phyloP scores from a whole-genome alignment of 30 jellyfish, hydroid and myxozoan genomes.

The Haliclystus octoradiatus region DNA sequence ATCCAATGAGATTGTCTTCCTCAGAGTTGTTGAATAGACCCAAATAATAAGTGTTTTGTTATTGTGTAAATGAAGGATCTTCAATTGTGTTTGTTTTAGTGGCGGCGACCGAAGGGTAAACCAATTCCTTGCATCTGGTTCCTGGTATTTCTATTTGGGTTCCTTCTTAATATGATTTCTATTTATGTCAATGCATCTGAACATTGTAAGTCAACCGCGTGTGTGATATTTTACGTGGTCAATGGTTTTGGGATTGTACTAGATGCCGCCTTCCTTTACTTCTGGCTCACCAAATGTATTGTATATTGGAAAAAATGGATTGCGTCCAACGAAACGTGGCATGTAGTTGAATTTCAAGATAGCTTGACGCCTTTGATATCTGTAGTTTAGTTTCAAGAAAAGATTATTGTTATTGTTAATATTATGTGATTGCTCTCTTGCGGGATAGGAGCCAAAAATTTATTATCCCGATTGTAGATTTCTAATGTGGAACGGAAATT shows the following conservation, averaged over 20 bases:
- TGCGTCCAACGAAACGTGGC: constrained; percentile 90
- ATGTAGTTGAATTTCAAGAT: background rate
- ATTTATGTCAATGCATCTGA: constrained; percentile 90
- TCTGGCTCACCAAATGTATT: constrained; percentile 78
- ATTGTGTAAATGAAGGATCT: no score
- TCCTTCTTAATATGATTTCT: constrained; percentile 61
- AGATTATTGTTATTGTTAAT: no score
- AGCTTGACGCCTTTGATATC: background rate
- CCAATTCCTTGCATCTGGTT: constrained; percentile 94
- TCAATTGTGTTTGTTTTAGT: constrained; percentile 18
- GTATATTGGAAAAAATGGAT: constrained; percentile 90
- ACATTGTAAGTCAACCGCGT: constrained; percentile 90
- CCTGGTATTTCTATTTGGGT: constrained; percentile 80
- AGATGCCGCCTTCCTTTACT: constrained; percentile 90
- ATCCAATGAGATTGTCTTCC: no score
- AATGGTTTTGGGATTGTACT: constrained; percentile 89
- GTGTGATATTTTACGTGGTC: constrained; percentile 86
- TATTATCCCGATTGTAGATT: no score
- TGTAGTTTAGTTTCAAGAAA: no score
- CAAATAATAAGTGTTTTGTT: no score
- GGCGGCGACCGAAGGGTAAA: constrained; percentile 86
- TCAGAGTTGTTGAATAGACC: no score
- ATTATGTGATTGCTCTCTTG: no score
- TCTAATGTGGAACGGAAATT: no score
- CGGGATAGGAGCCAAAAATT: no score